These are phyloP conservation scores for Resseliella maxima DNA, from an alignment of 2,888 invertebrate species.

Conservation along the genomic window DNA sequence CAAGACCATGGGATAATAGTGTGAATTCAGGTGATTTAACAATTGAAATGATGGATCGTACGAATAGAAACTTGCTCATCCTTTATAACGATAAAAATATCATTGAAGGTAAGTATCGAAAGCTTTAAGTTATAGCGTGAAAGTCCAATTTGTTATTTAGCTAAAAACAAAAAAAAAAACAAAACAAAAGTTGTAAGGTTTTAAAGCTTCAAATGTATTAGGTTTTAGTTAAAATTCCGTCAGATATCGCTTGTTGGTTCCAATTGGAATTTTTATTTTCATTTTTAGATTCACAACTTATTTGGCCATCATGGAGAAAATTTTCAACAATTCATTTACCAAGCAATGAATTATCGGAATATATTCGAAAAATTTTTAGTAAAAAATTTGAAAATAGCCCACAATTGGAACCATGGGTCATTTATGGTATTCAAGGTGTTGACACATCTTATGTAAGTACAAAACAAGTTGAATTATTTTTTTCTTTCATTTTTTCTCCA, in stretches of 20 bases:
- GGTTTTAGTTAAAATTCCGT: background rate
- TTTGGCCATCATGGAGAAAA: conserved; percentile 65
- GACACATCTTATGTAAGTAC: conserved; percentile 63
- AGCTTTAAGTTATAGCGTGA: background rate
- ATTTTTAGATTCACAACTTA: conserved; percentile 63
- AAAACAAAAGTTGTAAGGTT: conserved; percentile 62
- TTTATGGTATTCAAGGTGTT: conserved; percentile 64
- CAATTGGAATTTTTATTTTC: conserved; percentile 62
- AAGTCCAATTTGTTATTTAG: background rate
- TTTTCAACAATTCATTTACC: conserved; percentile 65
- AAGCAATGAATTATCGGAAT: conserved; percentile 63
- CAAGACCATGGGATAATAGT: conserved; percentile 65
- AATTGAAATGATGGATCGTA: conserved; percentile 71
- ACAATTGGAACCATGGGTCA: conserved; percentile 65
- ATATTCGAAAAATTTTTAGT: conserved; percentile 65
- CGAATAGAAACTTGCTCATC: conserved; percentile 71
- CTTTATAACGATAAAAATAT: conserved; percentile 71
- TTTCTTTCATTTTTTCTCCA: background rate
- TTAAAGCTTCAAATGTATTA: background rate
- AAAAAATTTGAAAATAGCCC: conserved; percentile 63
- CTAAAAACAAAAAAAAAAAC: conserved; percentile 60
- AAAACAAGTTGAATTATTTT: background rate
- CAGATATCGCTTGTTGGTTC: background rate
- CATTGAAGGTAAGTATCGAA: conserved; percentile 66
- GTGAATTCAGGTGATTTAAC: conserved; percentile 68